Evolutionary conservation across 2,888 invertebrate species (phyloP).

Genomic region (Trissonchulus sp.): DNA sequence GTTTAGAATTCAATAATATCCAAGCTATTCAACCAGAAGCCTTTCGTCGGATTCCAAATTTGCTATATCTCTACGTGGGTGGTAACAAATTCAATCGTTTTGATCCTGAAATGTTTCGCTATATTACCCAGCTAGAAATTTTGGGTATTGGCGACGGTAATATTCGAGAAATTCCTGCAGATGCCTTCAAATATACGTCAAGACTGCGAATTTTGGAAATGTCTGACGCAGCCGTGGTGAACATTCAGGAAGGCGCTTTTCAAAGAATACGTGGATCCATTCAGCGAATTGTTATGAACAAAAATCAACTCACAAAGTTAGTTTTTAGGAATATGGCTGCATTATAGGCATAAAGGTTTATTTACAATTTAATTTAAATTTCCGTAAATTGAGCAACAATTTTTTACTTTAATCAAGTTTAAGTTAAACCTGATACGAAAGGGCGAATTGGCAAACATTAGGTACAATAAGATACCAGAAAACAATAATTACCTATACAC

Average conservation of each 20-base stretch:
- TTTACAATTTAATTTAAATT: too few species aligned
- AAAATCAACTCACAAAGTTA: conserved; percentile 44
- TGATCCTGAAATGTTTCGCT: conserved; percentile 42
- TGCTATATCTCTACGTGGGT: conserved; percentile 47
- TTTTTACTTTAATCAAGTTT: too few species aligned
- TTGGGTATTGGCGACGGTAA: conserved; percentile 46
- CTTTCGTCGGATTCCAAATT: conserved; percentile 40
- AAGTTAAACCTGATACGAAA: too few species aligned
- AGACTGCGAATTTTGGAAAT: conserved; percentile 42
- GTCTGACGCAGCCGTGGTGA: conserved; percentile 41
- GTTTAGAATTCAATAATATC: conserved; percentile 47
- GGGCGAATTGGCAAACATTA: too few species aligned
- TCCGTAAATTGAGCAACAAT: too few species aligned
- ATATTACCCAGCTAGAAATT: conserved; percentile 43
- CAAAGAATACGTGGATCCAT: conserved; percentile 38
- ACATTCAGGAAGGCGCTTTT: conserved; percentile 41
- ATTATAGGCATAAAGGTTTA: too few species aligned
- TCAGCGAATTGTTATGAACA: conserved; percentile 42
- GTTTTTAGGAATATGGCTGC: too few species aligned
- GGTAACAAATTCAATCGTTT: conserved; percentile 44
- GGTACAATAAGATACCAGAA: too few species aligned
- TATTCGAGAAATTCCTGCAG: not conserved
- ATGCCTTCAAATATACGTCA: conserved; percentile 43
- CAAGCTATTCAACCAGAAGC: conserved; percentile 38
- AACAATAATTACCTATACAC: too few species aligned